Evolutionary conservation across 2,888 invertebrate genomes (phyloP), one percentile per base, ranked within the genome.

Genomic region (Priocnemis perturbator): DNA sequence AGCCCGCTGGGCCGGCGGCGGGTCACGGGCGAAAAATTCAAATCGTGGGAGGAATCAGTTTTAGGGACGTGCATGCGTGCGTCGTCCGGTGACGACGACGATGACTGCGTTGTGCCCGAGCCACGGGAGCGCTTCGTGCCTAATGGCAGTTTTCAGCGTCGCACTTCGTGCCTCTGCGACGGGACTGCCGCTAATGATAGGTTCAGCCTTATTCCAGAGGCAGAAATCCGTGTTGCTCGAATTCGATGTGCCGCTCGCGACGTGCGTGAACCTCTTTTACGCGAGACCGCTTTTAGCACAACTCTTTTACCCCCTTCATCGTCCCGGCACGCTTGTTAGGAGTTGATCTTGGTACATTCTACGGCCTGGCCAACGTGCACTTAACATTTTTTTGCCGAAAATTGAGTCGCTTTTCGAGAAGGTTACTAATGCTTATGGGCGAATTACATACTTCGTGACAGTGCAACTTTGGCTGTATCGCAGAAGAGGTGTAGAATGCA

Each of bases 31-130:
- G 53, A 70, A 73, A 73, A 74, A 71, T 77, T 69, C 64, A 64
- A 77, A 80, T 78, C 69, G 72, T 63, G 62, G 30, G 67, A 70
- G 71, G 69, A 66, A 74, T 81, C 80, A 53, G 70, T 64, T 64
- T 70, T 58, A 57, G 52, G 64, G 44, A 56, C 67, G 68, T 69
- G 64, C 74, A 69, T 64, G 76, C 69, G 71, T 71, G 75, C 56
- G 20, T 26, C 57, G 37, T 19, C 19, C 63, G 47, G 50, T 11
- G 37, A 37, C 37, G 37, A 37, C 37, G 26, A 26, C 26, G 37
- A 37, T 5, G 37, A 37, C 14, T 11, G 37, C 7, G 37, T 37
- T 37, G 37, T 9, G 37, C 37, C 7, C 37, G 37, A 11, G 37
- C 37, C 11, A 37, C 26, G 37, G 23, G 63, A 58, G 20, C n/a